phyloP scores from a whole-genome alignment of 1,140 invertebrate species.

The Lepidurus packardi region DNA sequence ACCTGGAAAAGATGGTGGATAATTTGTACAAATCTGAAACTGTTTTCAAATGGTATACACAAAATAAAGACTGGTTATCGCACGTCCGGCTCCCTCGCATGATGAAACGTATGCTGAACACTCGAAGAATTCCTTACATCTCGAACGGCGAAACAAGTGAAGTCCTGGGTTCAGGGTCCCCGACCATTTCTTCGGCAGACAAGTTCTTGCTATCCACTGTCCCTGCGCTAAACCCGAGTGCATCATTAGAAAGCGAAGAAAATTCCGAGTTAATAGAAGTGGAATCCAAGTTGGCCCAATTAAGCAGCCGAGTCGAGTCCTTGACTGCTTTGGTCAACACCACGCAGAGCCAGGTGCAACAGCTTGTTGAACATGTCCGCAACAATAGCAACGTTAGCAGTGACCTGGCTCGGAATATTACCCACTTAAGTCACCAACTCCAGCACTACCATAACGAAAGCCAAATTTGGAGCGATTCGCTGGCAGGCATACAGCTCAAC shows the following conservation, averaged over 20 bases:
- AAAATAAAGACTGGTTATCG: conserved; percentile 32
- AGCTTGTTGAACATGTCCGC: background rate
- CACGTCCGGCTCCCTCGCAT: conserved; percentile 27
- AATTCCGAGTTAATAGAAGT: conserved; percentile 26
- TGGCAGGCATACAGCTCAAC: background rate
- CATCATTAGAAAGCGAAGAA: background rate
- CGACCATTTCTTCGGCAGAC: background rate
- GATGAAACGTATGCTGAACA: conserved; percentile 33
- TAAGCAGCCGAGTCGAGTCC: background rate
- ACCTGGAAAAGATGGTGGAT: conserved; percentile 30
- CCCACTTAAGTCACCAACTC: conserved; percentile 22
- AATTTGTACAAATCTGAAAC: conserved; percentile 30
- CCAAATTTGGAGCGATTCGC: conserved; percentile 17
- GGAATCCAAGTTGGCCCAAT: conserved; percentile 31
- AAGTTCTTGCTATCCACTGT: background rate
- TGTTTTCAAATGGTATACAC: conserved; percentile 30
- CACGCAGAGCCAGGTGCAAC: conserved; percentile 28
- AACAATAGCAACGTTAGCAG: conserved; percentile 16
- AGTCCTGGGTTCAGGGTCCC: background rate
- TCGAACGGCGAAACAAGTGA: background rate
- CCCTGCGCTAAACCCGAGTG: background rate
- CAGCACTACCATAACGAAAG: conserved; percentile 10
- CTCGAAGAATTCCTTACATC: background rate
- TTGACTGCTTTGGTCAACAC: conserved; percentile 21
- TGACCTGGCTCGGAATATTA: background rate